phyloP scores from a whole-genome alignment of 92 coral and sea anemone genomes.

The Epizoanthus fatuus region DNA sequence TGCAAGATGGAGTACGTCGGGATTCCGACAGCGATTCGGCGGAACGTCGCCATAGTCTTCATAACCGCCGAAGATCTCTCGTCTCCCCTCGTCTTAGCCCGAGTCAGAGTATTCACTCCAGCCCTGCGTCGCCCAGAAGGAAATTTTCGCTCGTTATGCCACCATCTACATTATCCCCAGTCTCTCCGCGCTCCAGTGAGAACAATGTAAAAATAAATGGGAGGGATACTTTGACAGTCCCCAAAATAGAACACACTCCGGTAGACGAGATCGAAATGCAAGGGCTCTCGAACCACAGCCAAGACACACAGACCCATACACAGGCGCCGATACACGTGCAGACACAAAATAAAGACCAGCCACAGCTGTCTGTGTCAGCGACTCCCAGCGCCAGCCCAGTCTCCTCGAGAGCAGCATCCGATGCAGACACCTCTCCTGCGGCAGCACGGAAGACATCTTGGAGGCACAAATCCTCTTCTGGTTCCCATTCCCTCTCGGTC shows the following conservation, averaged over 20 bases:
- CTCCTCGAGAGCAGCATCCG: neutral
- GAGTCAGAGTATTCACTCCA: neutral
- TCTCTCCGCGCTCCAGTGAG: neutral
- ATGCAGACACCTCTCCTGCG: neutral
- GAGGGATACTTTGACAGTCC: constrained; percentile 27
- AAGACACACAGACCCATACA: neutral
- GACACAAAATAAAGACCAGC: constrained; percentile 1
- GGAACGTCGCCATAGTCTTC: constrained; percentile 6
- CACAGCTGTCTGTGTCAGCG: neutral
- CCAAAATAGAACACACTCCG: constrained; percentile 9
- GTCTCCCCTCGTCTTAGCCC: constrained; percentile 57
- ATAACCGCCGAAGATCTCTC: constrained; percentile 26
- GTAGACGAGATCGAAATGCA: constrained; percentile 28
- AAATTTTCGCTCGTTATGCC: neutral
- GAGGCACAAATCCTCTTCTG: constrained; percentile 32
- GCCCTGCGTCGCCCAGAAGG: constrained; percentile 15
- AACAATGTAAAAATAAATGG: neutral
- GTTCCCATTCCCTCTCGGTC: constrained; percentile 73
- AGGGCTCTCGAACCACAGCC: neutral
- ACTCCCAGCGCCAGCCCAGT: neutral
- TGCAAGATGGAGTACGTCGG: constrained; percentile 40
- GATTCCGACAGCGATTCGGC: constrained; percentile 47
- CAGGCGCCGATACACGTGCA: neutral
- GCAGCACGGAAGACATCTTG: constrained; percentile 25
- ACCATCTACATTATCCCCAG: neutral